Percentiles rank a stretch among this genome's conserved stretches.
phyloP scores from a whole-genome alignment of 1,140 invertebrate genomes.

The Latrodectus geometricus region DNA sequence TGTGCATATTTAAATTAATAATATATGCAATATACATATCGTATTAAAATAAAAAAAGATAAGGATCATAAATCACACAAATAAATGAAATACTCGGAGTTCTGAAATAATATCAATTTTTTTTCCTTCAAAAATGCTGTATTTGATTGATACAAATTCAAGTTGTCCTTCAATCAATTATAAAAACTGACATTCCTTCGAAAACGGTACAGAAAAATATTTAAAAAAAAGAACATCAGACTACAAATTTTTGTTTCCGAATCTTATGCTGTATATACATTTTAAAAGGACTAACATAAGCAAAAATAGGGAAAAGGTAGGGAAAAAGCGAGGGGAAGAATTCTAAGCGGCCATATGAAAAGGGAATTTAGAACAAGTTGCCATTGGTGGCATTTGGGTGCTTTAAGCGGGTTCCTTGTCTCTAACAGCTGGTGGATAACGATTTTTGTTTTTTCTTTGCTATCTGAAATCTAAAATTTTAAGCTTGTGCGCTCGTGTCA shows the following conservation, averaged over 20 bases:
- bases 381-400: conserved; percentile 36
- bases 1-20: too few relatives aligned
- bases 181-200: too few relatives aligned
- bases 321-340: background rate
- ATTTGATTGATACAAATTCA: too few relatives aligned
- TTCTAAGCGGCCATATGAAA: conserved; percentile 27
- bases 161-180: too few relatives aligned
- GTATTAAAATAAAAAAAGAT: too few relatives aligned
- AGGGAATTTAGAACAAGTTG: conserved; percentile 34
- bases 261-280: conserved; percentile 27
- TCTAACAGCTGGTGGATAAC: conserved; percentile 28
- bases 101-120: too few relatives aligned
- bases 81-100: too few relatives aligned
- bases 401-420: conserved; percentile 43
- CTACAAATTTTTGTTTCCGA: background rate
- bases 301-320: background rate
- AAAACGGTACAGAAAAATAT: background rate
- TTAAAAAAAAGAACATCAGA: conserved; percentile 20
- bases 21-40: too few relatives aligned
- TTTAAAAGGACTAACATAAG: conserved; percentile 7
- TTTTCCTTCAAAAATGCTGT: too few relatives aligned
- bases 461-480: conserved; percentile 43
- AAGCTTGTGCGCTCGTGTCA: conserved; percentile 23
- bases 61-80: too few relatives aligned
- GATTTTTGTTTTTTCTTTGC: conserved; percentile 27